These are phyloP conservation scores for Spongilla lacustris DNA, from an alignment of 37 sponge, comb jelly and placozoan genomes.

Conservation along the genomic window DNA sequence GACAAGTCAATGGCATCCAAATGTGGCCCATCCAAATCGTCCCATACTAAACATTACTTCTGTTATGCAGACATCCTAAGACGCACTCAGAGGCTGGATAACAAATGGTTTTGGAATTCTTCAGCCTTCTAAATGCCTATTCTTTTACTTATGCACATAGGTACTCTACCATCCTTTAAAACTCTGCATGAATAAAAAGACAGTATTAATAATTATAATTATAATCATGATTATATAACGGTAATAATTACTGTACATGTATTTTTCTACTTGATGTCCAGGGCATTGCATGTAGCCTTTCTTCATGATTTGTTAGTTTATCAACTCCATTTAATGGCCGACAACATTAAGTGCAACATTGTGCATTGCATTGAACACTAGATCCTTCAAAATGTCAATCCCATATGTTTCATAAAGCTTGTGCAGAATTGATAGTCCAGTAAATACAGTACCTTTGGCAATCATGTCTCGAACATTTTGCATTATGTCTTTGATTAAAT, in stretches of 20 bases:
- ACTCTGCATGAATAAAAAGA: conserved; percentile 6
- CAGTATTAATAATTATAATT: background rate
- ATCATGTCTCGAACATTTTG: background rate
- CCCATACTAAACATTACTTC: background rate
- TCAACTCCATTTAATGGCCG: background rate
- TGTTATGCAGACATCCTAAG: background rate
- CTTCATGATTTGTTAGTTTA: background rate
- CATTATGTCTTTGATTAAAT: too few relatives aligned
- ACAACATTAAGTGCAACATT: conserved; percentile 2
- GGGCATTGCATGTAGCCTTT: background rate
- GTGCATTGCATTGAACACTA: conserved; percentile 15
- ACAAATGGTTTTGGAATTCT: background rate
- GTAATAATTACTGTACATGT: background rate
- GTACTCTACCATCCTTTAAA: conserved; percentile 5
- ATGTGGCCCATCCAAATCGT: too few relatives aligned
- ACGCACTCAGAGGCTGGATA: conserved; percentile 9
- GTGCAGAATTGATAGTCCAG: background rate
- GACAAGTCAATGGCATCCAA: background rate
- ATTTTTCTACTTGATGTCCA: conserved; percentile 2
- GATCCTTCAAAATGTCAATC: background rate
- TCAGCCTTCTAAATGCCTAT: conserved; percentile 5
- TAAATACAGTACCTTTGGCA: conserved; percentile 1
- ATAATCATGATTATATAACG: background rate
- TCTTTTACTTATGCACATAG: background rate
- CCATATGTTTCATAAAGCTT: background rate